A percentile compares a stretch with the other conserved stretches of the same genome.
These are phyloP conservation scores for Solea solea DNA, from an alignment of 2,113 vertebrate genomes.

Conservation along the genomic window DNA sequence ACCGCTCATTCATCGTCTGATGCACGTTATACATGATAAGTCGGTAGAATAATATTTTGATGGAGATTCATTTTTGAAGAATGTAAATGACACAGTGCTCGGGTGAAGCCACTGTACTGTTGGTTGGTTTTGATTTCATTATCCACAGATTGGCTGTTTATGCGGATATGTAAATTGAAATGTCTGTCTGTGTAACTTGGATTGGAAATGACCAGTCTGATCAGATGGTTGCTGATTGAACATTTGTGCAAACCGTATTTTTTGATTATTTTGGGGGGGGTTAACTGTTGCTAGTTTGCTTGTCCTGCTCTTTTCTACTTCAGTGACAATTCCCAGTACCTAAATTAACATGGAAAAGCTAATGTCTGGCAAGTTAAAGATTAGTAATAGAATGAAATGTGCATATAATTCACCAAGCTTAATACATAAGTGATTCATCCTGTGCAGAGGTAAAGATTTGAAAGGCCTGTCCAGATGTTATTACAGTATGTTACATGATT, in stretches of 20 bases:
- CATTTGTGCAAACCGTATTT: conserved; percentile 13
- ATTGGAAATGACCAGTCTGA: conserved; percentile 13
- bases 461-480: not conserved
- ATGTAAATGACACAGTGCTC: not conserved
- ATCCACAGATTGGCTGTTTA: conserved; percentile 47
- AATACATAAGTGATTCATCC: not conserved
- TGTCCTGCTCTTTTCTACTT: not conserved
- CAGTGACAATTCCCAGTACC: not conserved
- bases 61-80: conserved; percentile 12
- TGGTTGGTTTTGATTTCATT: conserved; percentile 30
- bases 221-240: conserved; percentile 21
- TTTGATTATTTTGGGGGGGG: not conserved
- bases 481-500: not conserved
- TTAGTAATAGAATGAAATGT: conserved; percentile 2
- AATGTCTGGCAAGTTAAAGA: not conserved
- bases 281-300: not conserved
- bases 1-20: not conserved
- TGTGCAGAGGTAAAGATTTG: not conserved
- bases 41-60: conserved; percentile 13
- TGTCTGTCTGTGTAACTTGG: conserved; percentile 6
- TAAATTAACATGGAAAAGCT: not conserved
- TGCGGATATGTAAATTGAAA: conserved; percentile 35
- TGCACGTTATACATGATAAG: conserved; percentile 1
- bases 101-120: not conserved
- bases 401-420: conserved; percentile 2